Evolutionary conservation across 2,888 invertebrate species (phyloP), one percentile per base, ranked within the genome.

Genomic region (Thelaira solivaga): DNA sequence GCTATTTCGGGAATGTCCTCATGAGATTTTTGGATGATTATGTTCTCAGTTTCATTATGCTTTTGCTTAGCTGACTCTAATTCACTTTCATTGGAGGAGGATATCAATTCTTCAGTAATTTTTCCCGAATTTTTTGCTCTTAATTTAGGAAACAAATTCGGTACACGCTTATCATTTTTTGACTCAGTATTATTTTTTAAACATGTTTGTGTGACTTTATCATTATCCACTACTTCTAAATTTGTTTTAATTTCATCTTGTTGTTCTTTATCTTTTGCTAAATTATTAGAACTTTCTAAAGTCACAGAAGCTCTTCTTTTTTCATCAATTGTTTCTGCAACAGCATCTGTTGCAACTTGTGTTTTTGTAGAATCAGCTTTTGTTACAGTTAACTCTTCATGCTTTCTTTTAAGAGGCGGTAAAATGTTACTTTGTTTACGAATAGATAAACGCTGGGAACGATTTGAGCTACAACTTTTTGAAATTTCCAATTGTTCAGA

Each of bases 371-470:
- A 10, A n/a, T 68, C 61, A 5, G 41, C 20, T 41, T 81, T 79
- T 1, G 34, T 31, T 59, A 47, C 75, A 0, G 62, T 49, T 16
- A 80, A 59, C 4, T 81, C 79, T 31, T 75, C 79, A 13, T 79
- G 79, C 24, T 79, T 79, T 13, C 75, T 68, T 39, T 79, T 79
- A 1, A 76, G 51, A 2, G 72, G 75, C 5, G 71, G 76, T 20
- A 76, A 72, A 4, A 82, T 81, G 10, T 80, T 53, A 0, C 80
- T 51, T 41, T 81, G 77, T 47, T 85, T 86, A 0, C 86, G 82
- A 69, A 86, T 86, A 16, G 86, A 86, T 49, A 86, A 62, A 2
- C 86, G 82, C 51, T 84, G 80, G 2, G 86, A 86, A 5, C 86
- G 80, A 26, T 83, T 85, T 6, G 84, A 84, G 29, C 81, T 41